Evolutionary conservation across 2,888 invertebrate species (phyloP).

Genomic region (Nysson spinosus): DNA sequence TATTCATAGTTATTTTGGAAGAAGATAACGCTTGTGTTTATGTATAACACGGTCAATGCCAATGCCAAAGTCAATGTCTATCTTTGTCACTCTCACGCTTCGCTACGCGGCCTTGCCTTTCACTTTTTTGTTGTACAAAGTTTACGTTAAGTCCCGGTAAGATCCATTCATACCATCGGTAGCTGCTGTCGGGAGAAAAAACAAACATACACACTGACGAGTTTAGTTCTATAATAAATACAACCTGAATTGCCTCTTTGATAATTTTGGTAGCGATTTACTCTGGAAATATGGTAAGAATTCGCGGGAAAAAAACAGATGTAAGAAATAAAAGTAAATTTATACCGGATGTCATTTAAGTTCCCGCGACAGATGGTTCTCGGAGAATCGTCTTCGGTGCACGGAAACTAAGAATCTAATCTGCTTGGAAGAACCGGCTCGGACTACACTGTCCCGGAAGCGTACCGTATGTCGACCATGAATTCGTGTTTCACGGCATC

Average conservation of each 20-base stretch:
- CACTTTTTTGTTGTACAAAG: constrained; percentile 42
- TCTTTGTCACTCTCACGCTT: not conserved
- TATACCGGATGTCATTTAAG: constrained; percentile 46
- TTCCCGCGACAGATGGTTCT: constrained; percentile 45
- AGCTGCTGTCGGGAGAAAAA: not conserved
- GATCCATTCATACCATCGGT: constrained; percentile 51
- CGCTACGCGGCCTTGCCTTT: constrained; percentile 46
- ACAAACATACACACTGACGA: not conserved
- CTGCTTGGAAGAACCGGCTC: not conserved
- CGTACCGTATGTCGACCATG: constrained; percentile 49
- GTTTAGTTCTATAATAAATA: no score
- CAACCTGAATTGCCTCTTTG: not conserved
- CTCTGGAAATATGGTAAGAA: constrained; percentile 10
- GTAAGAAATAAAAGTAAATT: constrained; percentile 22
- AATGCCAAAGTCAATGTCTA: constrained; percentile 30
- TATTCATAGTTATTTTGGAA: no score
- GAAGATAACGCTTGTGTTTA: no score
- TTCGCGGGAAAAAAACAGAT: constrained; percentile 13
- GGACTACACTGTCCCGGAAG: constrained; percentile 45
- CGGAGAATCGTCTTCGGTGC: constrained; percentile 31
- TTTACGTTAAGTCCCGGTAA: constrained; percentile 54
- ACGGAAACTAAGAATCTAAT: constrained; percentile 30
- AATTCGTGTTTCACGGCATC: constrained; percentile 14
- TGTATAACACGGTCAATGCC: constrained; percentile 36
- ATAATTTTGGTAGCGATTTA: not conserved